Percentiles rank a stretch among this genome's conserved stretches.
Conservation (phyloP, 2,888 invertebrate species). For the Sycophila texana region DNA sequence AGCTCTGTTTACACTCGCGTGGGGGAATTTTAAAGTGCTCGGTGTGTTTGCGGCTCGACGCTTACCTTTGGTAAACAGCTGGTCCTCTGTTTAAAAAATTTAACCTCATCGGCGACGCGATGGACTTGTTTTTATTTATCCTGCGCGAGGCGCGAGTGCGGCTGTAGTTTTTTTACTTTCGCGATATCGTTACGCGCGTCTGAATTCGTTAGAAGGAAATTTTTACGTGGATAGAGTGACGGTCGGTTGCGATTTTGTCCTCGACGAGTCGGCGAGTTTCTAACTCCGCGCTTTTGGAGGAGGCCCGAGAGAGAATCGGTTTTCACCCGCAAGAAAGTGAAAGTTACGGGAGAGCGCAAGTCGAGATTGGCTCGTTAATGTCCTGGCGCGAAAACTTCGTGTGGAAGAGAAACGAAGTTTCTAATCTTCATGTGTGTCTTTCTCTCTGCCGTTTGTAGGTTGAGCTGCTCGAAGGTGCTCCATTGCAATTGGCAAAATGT, state of each 20-base stretch:
- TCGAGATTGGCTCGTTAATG: neutral
- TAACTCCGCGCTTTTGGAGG: neutral
- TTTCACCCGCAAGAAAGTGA: conserved; percentile 38
- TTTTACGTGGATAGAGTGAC: neutral
- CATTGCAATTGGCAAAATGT: conserved; percentile 34
- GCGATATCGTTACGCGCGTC: too few relatives aligned
- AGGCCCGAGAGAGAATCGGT: neutral
- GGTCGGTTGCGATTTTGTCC: neutral
- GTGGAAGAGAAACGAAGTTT: conserved; percentile 14
- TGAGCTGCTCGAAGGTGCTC: neutral
- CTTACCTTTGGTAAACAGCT: too few relatives aligned
- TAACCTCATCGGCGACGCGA: too few relatives aligned
- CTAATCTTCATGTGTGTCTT: conserved; percentile 27
- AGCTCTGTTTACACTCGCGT: too few relatives aligned
- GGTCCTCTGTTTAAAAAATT: too few relatives aligned
- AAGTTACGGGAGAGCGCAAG: conserved; percentile 17
- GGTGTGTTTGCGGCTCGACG: too few relatives aligned
- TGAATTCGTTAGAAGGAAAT: too few relatives aligned
- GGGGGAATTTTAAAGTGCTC: too few relatives aligned
- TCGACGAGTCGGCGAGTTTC: neutral
- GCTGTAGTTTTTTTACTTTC: too few relatives aligned
- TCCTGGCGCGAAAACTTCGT: conserved; percentile 21
- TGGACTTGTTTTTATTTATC: too few relatives aligned
- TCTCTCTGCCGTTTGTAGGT: conserved; percentile 28
- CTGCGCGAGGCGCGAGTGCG: too few relatives aligned